Percentiles rank a stretch among this genome's conserved stretches.
phyloP scores from a whole-genome alignment of 2,888 invertebrate species.

The Leptura quadrifasciata region DNA sequence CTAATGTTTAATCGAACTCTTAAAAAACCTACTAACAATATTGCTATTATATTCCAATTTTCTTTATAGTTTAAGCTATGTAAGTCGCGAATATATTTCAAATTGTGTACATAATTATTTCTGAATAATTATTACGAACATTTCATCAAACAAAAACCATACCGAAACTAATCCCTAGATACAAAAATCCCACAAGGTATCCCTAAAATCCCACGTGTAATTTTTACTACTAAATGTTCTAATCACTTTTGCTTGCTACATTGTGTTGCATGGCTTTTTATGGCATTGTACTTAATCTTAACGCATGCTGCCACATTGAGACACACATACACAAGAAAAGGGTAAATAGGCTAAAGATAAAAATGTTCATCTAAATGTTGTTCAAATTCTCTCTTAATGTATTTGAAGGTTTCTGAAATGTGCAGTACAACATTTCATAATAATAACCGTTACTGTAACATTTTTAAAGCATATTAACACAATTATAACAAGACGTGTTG shows the following conservation, averaged over 20 bases:
- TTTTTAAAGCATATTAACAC: not conserved
- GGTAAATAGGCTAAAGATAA: slow-evolving; percentile 35
- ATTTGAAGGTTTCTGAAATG: not conserved
- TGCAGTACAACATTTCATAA: not conserved
- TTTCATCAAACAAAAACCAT: not conserved
- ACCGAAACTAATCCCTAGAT: not conserved
- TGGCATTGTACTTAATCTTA: slow-evolving; percentile 27
- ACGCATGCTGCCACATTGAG: slow-evolving; percentile 48
- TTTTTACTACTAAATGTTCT: slow-evolving; percentile 38
- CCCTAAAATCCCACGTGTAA: not conserved
- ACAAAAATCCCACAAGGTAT: not conserved
- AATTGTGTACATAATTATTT: slow-evolving; percentile 2
- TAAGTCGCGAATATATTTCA: slow-evolving; percentile 5
- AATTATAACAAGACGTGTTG: not conserved
- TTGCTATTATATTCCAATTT: not conserved
- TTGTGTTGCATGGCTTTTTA: slow-evolving; percentile 49
- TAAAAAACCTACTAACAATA: not conserved
- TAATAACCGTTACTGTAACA: not conserved
- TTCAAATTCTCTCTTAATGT: slow-evolving; percentile 16
- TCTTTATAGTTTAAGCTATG: not conserved
- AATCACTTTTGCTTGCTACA: slow-evolving; percentile 35
- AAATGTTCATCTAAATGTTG: not conserved
- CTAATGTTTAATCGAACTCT: slow-evolving; percentile 22
- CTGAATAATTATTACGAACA: not conserved
- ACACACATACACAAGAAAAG: slow-evolving; percentile 48